Conservation (phyloP, 2,888 invertebrate species). For the Pyrrhosoma nymphula region DNA sequence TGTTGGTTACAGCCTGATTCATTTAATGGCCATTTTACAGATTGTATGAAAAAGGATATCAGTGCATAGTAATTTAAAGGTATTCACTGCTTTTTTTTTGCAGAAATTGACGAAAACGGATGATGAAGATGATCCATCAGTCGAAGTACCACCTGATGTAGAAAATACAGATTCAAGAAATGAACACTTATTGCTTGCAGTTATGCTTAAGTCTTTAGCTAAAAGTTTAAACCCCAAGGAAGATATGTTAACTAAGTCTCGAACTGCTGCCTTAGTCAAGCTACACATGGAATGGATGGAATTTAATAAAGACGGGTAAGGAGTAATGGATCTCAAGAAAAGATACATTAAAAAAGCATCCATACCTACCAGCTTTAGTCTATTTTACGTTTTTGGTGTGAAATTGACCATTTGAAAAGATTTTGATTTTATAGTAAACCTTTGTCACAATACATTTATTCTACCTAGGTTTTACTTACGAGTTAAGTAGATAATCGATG, state of each 20-base stretch:
- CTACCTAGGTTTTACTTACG: too few relatives aligned
- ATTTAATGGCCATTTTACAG: too few relatives aligned
- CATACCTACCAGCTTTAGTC: too few relatives aligned
- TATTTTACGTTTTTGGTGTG: too few relatives aligned
- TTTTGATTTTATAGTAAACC: too few relatives aligned
- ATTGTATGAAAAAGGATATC: too few relatives aligned
- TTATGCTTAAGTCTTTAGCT: neutral
- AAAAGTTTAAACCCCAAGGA: neutral
- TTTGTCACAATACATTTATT: too few relatives aligned
- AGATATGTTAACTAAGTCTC: constrained; percentile 10
- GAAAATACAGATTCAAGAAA: neutral
- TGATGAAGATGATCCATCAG: neutral
- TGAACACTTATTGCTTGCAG: constrained; percentile 34
- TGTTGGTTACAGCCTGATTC: too few relatives aligned
- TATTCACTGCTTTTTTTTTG: neutral
- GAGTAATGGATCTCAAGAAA: neutral
- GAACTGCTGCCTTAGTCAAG: constrained; percentile 11
- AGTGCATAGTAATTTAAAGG: too few relatives aligned
- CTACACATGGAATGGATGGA: constrained; percentile 32
- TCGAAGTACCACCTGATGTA: neutral
- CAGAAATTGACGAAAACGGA: neutral
- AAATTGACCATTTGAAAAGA: too few relatives aligned
- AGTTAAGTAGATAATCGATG: too few relatives aligned
- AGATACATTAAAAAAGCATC: neutral
- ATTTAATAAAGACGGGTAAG: constrained; percentile 46